phyloP scores from a whole-genome alignment of 2,888 invertebrate species.

The Mycalesis mineus region DNA sequence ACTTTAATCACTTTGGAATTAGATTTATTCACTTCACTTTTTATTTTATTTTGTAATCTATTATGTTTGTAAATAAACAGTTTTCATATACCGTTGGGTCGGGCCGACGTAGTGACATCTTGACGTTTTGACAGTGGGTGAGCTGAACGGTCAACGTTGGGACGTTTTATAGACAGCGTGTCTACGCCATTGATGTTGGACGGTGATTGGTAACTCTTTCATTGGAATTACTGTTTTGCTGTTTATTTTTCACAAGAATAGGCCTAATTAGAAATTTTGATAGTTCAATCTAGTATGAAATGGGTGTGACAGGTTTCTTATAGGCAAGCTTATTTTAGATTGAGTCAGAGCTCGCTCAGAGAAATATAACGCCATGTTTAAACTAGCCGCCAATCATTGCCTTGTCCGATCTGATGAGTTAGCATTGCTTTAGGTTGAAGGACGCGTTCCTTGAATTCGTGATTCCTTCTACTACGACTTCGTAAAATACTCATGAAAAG shows the following conservation, averaged over 20 bases:
- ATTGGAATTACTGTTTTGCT: slow-evolving; percentile 12
- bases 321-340: too few relatives aligned
- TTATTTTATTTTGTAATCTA: background rate
- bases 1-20: background rate
- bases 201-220: slow-evolving; percentile 17
- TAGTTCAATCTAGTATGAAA: too few relatives aligned
- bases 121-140: slow-evolving; percentile 55
- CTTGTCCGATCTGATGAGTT: too few relatives aligned
- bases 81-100: slow-evolving; percentile 54
- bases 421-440: too few relatives aligned
- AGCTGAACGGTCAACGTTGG: slow-evolving; percentile 43
- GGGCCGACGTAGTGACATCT: slow-evolving; percentile 64
- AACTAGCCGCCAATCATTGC: too few relatives aligned
- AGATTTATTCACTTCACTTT: slow-evolving; percentile 15
- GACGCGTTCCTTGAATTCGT: too few relatives aligned
- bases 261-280: background rate
- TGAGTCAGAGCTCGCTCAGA: too few relatives aligned
- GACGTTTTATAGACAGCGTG: slow-evolving; percentile 59
- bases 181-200: slow-evolving; percentile 5
- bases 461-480: too few relatives aligned
- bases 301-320: too few relatives aligned
- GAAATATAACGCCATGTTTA: too few relatives aligned
- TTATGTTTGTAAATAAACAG: slow-evolving; percentile 19
- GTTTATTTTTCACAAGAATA: background rate
- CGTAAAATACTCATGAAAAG: too few relatives aligned